These are phyloP conservation scores for Rhabditoides inermis DNA, from an alignment of 2,888 invertebrate species.

Conservation along the genomic window DNA sequence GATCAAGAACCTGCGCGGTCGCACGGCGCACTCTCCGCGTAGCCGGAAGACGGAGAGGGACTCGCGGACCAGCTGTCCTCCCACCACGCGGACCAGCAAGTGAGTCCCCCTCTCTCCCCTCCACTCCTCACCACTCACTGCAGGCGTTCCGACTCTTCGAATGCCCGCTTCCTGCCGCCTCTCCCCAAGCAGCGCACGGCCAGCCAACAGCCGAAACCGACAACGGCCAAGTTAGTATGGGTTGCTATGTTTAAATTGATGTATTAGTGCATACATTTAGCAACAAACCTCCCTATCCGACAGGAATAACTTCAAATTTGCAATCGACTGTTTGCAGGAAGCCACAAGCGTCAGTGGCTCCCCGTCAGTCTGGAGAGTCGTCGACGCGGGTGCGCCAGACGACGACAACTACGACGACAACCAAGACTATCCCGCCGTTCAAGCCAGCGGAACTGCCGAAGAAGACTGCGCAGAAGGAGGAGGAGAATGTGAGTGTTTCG, in stretches of 20 bases:
- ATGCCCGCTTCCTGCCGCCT: conserved; percentile 8
- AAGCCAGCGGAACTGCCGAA: conserved; percentile 9
- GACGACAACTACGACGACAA: conserved; percentile 8
- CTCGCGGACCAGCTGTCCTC: conserved; percentile 23
- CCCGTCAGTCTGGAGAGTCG: no score
- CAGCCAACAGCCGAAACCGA: conserved; percentile 17
- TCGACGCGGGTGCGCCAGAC: no score
- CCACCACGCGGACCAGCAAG: conserved; percentile 21
- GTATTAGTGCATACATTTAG: no score
- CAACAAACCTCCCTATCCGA: no score
- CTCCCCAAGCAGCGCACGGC: conserved; percentile 17
- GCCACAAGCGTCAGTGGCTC: no score
- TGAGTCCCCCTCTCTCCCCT: no score
- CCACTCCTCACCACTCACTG: not conserved
- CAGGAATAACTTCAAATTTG: conserved; percentile 14
- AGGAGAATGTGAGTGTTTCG: no score
- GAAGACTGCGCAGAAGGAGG: no score
- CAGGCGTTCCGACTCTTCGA: conserved; percentile 15
- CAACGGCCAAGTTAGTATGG: no score
- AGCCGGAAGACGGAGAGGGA: conserved; percentile 12
- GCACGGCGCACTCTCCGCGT: conserved; percentile 15
- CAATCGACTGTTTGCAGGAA: no score
- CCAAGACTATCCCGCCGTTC: conserved; percentile 1
- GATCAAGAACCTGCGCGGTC: conserved; percentile 22
- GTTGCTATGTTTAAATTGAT: no score